Conservation (phyloP, 2,888 invertebrate species). For the Panopea generosa region DNA sequence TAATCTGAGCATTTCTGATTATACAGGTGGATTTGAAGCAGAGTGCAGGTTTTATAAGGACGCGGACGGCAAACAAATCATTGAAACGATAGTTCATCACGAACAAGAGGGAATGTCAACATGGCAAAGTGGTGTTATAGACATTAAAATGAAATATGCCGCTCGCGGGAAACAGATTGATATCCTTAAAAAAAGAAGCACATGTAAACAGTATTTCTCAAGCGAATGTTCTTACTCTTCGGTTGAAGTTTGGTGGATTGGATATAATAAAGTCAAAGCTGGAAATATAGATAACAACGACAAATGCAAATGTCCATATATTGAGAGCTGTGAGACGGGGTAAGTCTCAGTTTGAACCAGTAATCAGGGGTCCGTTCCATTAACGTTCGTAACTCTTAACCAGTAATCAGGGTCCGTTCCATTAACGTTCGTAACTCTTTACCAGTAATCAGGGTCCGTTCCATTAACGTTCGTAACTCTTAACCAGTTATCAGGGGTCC, state of each 20-base stretch:
- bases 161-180: background rate
- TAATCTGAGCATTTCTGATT: background rate
- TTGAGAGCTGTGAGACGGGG: too few species aligned
- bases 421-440: too few species aligned
- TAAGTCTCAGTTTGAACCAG: too few species aligned
- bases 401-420: too few species aligned
- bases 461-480: too few species aligned
- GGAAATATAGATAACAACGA: background rate
- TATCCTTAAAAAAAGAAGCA: background rate
- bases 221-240: background rate
- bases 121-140: background rate
- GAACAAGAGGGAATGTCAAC: background rate
- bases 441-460: too few species aligned
- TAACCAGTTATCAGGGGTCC: too few species aligned
- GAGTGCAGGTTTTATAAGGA: conserved; percentile 42
- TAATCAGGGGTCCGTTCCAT: too few species aligned
- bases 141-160: background rate
- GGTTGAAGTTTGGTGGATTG: background rate
- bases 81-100: conserved; percentile 54
- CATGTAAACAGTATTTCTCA: background rate
- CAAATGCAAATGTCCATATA: background rate
- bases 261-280: background rate
- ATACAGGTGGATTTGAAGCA: conserved; percentile 28
- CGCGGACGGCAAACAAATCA: background rate
- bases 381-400: too few species aligned